A percentile compares a stretch with the other conserved stretches of the same genome.
These are phyloP conservation scores for Acrobasis consociella DNA, from an alignment of 2,888 invertebrate species.

Conservation along the genomic window DNA sequence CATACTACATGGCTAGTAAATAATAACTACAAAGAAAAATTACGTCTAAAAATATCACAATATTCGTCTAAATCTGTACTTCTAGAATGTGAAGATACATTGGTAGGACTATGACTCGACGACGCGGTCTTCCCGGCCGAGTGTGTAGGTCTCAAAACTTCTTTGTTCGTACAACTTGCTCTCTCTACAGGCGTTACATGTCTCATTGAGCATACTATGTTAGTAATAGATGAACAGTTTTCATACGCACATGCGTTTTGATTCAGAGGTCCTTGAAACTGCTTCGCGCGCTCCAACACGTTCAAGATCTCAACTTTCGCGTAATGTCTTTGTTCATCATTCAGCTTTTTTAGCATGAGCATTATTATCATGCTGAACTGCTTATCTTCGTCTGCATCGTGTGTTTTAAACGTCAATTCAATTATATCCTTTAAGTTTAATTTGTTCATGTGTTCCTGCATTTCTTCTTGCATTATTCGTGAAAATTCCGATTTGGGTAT, in stretches of 20 bases:
- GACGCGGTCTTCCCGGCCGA: neutral
- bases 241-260: neutral
- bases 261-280: slow-evolving; percentile 2
- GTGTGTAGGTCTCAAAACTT: neutral
- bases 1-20: neutral
- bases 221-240: neutral
- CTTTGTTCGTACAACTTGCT: neutral
- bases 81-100: neutral
- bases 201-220: neutral
- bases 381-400: slow-evolving; percentile 21
- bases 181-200: neutral
- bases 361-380: slow-evolving; percentile 23
- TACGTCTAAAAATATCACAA: slow-evolving; percentile 14
- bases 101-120: neutral
- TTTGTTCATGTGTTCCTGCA: too few species aligned
- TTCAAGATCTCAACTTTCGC: slow-evolving; percentile 29
- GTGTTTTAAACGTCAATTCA: neutral
- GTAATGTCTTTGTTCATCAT: slow-evolving; percentile 25
- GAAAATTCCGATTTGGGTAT: neutral
- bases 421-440: too few species aligned
- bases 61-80: slow-evolving; percentile 5
- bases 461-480: neutral
- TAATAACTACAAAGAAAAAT: slow-evolving; percentile 7
- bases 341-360: slow-evolving; percentile 26
- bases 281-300: slow-evolving; percentile 21